phyloP scores from a whole-genome alignment of 64 coral and sea anemone genomes.

The Anthopleura sola region DNA sequence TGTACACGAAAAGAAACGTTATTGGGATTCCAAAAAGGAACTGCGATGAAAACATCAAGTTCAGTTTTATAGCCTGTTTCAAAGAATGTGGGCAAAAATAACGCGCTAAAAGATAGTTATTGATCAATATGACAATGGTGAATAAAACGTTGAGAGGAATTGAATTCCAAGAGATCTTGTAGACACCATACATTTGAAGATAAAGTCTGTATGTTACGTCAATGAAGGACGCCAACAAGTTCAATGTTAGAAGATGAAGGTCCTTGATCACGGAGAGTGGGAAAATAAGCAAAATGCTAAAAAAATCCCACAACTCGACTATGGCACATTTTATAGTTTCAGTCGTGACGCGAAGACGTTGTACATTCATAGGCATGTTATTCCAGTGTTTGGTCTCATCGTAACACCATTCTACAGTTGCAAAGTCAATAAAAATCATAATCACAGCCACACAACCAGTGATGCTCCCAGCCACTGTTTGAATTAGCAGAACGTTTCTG shows the following conservation, averaged over 20 bases:
- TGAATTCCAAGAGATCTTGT: background rate
- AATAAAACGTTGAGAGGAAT: constrained; percentile 36
- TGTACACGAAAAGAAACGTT: too few species aligned
- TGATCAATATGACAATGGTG: constrained; percentile 1
- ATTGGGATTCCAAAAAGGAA: too few species aligned
- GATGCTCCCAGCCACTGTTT: too few species aligned
- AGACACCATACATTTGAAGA: constrained; percentile 39
- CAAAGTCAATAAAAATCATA: constrained; percentile 49
- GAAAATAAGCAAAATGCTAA: constrained; percentile 28
- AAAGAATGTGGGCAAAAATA: background rate
- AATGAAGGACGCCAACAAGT: constrained; percentile 37
- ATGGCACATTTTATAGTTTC: constrained; percentile 18
- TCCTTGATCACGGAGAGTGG: constrained; percentile 25
- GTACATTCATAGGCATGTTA: constrained; percentile 9
- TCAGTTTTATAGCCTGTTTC: background rate
- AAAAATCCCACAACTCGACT: constrained; percentile 51
- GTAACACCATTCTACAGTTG: constrained; percentile 55
- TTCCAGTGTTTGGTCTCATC: background rate
- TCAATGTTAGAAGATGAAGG: constrained; percentile 30
- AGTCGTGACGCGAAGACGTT: constrained; percentile 21
- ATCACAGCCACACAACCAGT: constrained; percentile 5
- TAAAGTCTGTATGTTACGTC: constrained; percentile 34
- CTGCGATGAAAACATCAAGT: background rate
- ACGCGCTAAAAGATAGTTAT: constrained; percentile 14
- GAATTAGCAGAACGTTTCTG: too few species aligned